Evolutionary conservation across 1,140 invertebrate genomes (phyloP).

Genomic region (Paraescarpia echinospica): DNA sequence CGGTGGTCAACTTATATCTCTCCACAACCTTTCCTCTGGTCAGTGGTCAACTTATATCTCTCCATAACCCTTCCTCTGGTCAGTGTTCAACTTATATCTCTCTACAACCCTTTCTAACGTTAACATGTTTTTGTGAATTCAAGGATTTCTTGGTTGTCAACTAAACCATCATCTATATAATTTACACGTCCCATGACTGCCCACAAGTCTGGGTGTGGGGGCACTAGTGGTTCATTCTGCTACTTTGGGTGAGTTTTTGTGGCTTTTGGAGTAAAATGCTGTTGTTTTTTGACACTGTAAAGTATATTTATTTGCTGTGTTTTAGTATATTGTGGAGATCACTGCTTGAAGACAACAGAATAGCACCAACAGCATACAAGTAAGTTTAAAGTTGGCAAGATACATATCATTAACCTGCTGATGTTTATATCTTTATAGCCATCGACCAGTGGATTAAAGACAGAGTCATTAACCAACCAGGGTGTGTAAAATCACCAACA

Average conservation of each 20-base stretch:
- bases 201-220: too few species aligned
- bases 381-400: constrained; percentile 56
- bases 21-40: too few species aligned
- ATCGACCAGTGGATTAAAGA: too few species aligned
- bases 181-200: too few species aligned
- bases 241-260: too few species aligned
- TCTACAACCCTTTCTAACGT: neutral
- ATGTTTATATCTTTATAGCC: neutral
- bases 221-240: too few species aligned
- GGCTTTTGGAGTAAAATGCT: too few species aligned
- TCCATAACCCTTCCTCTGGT: too few species aligned
- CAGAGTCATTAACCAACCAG: neutral
- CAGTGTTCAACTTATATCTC: too few species aligned
- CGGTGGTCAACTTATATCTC: constrained; percentile 32
- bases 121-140: neutral
- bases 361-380: constrained; percentile 92
- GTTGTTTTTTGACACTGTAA: neutral
- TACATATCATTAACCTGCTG: neutral
- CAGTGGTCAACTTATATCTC: too few species aligned
- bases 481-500: neutral
- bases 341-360: constrained; percentile 89
- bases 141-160: neutral
- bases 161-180: too few species aligned
- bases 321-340: constrained; percentile 91
- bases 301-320: constrained; percentile 29